A percentile compares a stretch with the other conserved stretches of the same genome.
Evolutionary conservation across 2,888 invertebrate species (phyloP).

Genomic region (Ommatoiulus sabulosus): DNA sequence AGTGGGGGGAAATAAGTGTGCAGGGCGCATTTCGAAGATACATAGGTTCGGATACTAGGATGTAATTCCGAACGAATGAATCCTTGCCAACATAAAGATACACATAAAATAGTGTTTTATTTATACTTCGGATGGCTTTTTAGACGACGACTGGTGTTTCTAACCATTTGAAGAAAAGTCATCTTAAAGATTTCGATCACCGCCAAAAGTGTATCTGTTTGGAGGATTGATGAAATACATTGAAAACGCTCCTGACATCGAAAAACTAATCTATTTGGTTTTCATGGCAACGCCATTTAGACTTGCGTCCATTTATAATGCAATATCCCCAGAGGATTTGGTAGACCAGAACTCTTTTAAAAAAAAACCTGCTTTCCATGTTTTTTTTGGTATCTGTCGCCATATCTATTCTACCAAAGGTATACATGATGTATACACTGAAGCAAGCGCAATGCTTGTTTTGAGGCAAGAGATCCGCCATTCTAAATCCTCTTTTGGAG

Average conservation of each 20-base stretch:
- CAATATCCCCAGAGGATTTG: slow-evolving; percentile 28
- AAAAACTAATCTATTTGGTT: slow-evolving; percentile 34
- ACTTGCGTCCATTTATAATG: slow-evolving; percentile 22
- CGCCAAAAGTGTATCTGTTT: slow-evolving; percentile 20
- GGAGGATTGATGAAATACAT: slow-evolving; percentile 15
- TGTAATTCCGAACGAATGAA: neutral
- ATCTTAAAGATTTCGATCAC: slow-evolving; percentile 28
- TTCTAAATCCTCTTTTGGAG: neutral
- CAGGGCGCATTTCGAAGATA: neutral
- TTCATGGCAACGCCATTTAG: slow-evolving; percentile 34
- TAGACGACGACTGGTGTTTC: neutral
- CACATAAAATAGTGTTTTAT: slow-evolving; percentile 31
- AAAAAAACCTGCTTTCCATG: neutral
- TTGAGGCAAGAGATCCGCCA: neutral
- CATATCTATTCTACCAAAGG: neutral
- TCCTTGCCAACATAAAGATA: neutral
- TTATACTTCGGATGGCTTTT: neutral
- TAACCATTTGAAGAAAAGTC: slow-evolving; percentile 22
- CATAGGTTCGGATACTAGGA: neutral
- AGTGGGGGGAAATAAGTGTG: neutral
- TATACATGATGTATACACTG: slow-evolving; percentile 4
- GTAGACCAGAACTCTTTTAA: neutral
- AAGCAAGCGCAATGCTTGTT: neutral
- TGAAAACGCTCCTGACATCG: slow-evolving; percentile 20
- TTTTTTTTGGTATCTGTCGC: neutral